These are phyloP conservation scores for Caradrina clavipalpis DNA, from an alignment of 2,888 invertebrate genomes.

Conservation along the genomic window DNA sequence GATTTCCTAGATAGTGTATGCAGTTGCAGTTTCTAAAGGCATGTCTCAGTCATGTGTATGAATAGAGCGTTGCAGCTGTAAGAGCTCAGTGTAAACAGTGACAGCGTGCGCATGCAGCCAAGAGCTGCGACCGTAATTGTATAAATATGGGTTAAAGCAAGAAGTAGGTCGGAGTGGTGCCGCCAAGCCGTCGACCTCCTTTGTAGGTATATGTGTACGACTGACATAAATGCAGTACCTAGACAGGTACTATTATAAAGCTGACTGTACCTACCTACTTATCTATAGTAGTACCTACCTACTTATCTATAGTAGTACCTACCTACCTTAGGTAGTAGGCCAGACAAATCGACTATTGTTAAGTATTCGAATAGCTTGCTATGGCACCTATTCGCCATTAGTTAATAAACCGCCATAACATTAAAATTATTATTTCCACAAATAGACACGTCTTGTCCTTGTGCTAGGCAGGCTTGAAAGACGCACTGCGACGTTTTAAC, in stretches of 20 bases:
- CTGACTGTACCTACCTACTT: background rate
- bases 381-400: slow-evolving; percentile 21
- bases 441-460: slow-evolving; percentile 60
- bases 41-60: slow-evolving; percentile 6
- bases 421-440: slow-evolving; percentile 30
- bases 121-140: slow-evolving; percentile 61
- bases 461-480: slow-evolving; percentile 62
- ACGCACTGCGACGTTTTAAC: slow-evolving; percentile 76
- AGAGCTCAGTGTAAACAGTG: slow-evolving; percentile 46
- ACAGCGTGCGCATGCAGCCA: slow-evolving; percentile 31
- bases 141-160: slow-evolving; percentile 67
- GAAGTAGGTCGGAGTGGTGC: slow-evolving; percentile 75
- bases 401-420: slow-evolving; percentile 9
- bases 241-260: slow-evolving; percentile 10
- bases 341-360: slow-evolving; percentile 19
- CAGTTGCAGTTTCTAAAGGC: slow-evolving; percentile 34
- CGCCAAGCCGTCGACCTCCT: slow-evolving; percentile 59
- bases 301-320: too few relatives aligned
- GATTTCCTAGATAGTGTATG: slow-evolving; percentile 16
- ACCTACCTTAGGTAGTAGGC: background rate
- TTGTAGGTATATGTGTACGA: slow-evolving; percentile 23
- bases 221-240: slow-evolving; percentile 20
- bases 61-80: slow-evolving; percentile 22
- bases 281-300: background rate
- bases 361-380: slow-evolving; percentile 28